Base-by-base conservation (phyloP, 2,888 invertebrate species). In the Siphlonurus alternatus region DNA sequence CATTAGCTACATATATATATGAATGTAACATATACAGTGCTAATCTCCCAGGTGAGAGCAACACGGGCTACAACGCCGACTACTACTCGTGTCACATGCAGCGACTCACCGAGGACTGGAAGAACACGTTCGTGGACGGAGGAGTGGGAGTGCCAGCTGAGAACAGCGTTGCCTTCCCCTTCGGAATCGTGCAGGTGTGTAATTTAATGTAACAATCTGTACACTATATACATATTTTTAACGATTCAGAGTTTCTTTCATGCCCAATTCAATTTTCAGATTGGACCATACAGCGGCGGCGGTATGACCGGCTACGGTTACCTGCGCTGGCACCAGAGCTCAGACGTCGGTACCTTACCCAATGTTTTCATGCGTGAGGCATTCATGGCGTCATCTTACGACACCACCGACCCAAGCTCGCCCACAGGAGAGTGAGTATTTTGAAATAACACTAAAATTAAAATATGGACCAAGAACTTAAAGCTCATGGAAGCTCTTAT, bases 361-460 rank as follows among this genome's bases (percentile, higher is more conserved):
- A 61, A 61, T 25, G 5, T 3, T 1, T 61, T 23, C 7, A 24
- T 61, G 61, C 25, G 25, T 20, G 61, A 61, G 18, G 25, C 61
- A 2, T 61, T 61, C 25, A 25, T 61, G 24, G 61, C 61, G n/a
- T 24, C 24, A 15, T 2, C 61, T 3, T 61, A 25, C 18, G 61
- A 61, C 25, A 20, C 24, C 20, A 24, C 61, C 2, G 61, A 61
- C 18, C 24, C 2, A 3, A 24, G 25, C 25, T 24, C 61, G n/a
- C 61, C 61, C 20, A 61, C 19, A 15, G 61, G 61, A 61, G 19
- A 24, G 61, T 61, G 25, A 61, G 61, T 60, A 19, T 3, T 54
- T n/a, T n/a, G n/a, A n/a, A n/a, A n/a, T n/a, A n/a, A n/a, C n/a
- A n/a, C n/a, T n/a, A n/a, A n/a, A n/a, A n/a, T n/a, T n/a, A n/a